Base-by-base conservation (phyloP, 2,113 vertebrate species). In the Callithrix jacchus region DNA sequence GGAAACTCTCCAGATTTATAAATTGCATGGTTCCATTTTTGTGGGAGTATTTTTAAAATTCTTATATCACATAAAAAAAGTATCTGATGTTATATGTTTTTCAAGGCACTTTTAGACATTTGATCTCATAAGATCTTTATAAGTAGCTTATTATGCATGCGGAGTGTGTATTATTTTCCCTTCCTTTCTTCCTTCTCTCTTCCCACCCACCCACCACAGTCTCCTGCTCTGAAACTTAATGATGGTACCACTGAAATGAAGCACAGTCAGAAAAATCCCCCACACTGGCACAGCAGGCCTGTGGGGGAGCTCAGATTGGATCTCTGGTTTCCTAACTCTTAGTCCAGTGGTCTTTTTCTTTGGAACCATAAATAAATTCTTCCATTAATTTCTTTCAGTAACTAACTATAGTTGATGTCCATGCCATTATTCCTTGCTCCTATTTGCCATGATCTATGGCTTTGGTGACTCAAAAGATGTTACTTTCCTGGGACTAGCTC, bases 21-120 rank as follows among this genome's bases (percentile, higher is more conserved):
- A 94, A 94, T 54, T 70, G 37, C 25, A 12, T 56, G 42, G 37
- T 87, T 95, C n/a, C 40, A 11, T 49, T 97, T 96, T 95, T 74
- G 82, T 64, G 64, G 70, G 10, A 89, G 37, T 93, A 95, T 91
- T 81, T 68, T 54, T 45, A 70, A 93, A 88, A 80, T 84, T 47
- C 47, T 80, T 56, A 14, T 49, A 47, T 74, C 58, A 2, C 89
- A 32, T 49, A 64, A 85, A 64, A 64, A 91, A 61, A 37, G 17
- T 89, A 89, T 68, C 52, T 86, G 58, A 73, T 37, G 49, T 47
- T 79, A 3, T 87, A 4, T 37, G 7, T 93, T 91, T 95, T 83
- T 37, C 74, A 82, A 85, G 71, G 45, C n/a, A 54, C 11, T 10
- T 56, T 47, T 66, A 88, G 70, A 40, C 13, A 35, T 14, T 52